These are phyloP conservation scores for Brachirus orientalis DNA, from an alignment of 2,113 vertebrate genomes.

Conservation along the genomic window DNA sequence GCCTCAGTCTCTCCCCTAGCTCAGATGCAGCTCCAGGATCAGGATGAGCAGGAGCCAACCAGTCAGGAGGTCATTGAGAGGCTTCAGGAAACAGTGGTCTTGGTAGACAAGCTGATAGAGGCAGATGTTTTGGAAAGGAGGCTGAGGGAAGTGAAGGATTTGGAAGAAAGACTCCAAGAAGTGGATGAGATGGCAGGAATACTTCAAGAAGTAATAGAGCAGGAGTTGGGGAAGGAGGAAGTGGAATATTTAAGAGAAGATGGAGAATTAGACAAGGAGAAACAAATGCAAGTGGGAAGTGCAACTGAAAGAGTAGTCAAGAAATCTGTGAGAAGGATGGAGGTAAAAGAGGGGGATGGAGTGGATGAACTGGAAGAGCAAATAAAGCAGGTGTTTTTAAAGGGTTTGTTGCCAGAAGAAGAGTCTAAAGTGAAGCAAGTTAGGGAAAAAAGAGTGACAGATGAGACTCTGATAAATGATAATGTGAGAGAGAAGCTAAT, in stretches of 20 bases:
- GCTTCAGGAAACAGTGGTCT: slow-evolving; percentile 32
- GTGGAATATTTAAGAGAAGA: slow-evolving; percentile 46
- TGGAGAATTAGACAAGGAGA: slow-evolving; percentile 2
- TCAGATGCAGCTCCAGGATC: slow-evolving; percentile 36
- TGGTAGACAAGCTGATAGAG: slow-evolving; percentile 58
- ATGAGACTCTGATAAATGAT: slow-evolving; percentile 21
- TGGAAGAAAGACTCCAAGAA: slow-evolving; percentile 68
- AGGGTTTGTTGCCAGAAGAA: slow-evolving; percentile 61
- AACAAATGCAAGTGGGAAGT: slow-evolving; percentile 2
- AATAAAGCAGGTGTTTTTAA: slow-evolving; percentile 72
- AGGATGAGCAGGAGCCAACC: slow-evolving; percentile 34
- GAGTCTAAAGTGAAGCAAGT: slow-evolving; percentile 15
- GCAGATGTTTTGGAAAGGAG: slow-evolving; percentile 46
- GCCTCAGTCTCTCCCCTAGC: slow-evolving; percentile 30
- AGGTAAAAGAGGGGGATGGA: slow-evolving; percentile 30
- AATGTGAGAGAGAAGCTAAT: slow-evolving; percentile 49
- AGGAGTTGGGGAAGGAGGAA: slow-evolving; percentile 64
- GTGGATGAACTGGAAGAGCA: slow-evolving; percentile 68
- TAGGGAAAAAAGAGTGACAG: background rate
- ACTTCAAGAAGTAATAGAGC: slow-evolving; percentile 60
- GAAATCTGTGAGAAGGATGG: slow-evolving; percentile 21
- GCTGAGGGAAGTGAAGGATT: slow-evolving; percentile 64
- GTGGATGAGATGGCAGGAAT: slow-evolving; percentile 54
- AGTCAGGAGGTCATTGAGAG: slow-evolving; percentile 38
- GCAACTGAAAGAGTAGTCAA: slow-evolving; percentile 24